These are phyloP conservation scores for Tyrannus savana DNA, from an alignment of 2,113 vertebrate species.

Conservation along the genomic window DNA sequence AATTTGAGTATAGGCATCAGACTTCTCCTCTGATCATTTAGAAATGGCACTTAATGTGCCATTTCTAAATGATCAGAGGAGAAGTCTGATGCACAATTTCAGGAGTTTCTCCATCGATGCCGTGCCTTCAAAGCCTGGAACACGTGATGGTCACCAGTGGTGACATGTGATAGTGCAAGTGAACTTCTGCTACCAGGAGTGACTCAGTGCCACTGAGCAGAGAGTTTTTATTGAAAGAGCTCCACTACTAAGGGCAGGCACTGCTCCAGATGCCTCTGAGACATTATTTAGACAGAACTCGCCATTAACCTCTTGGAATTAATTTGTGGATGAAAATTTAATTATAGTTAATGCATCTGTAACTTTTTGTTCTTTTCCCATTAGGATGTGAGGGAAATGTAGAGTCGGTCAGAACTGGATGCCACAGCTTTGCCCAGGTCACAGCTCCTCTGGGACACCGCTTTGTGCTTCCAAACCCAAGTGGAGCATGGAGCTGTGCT, in stretches of 20 bases:
- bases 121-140: neutral
- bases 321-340: constrained; percentile 15
- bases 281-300: neutral
- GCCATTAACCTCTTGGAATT: neutral
- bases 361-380: constrained; percentile 1
- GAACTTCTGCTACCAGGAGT: neutral
- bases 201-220: neutral
- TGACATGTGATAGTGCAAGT: neutral
- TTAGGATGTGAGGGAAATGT: neutral
- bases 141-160: neutral
- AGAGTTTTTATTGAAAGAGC: neutral
- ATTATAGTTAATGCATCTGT: neutral
- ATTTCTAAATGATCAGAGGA: too few species aligned
- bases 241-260: neutral
- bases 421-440: neutral
- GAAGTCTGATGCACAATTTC: neutral
- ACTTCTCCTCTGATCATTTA: neutral
- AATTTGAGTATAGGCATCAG: neutral
- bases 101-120: neutral
- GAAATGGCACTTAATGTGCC: neutral
- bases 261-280: neutral
- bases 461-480: neutral
- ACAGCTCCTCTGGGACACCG: neutral
- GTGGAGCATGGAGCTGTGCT: neutral
- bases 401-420: neutral